A percentile compares a stretch with the other conserved stretches of the same genome.
These are phyloP conservation scores for Drosophila sulfurigaster DNA, from an alignment of 1,140 invertebrate genomes.

Conservation along the genomic window DNA sequence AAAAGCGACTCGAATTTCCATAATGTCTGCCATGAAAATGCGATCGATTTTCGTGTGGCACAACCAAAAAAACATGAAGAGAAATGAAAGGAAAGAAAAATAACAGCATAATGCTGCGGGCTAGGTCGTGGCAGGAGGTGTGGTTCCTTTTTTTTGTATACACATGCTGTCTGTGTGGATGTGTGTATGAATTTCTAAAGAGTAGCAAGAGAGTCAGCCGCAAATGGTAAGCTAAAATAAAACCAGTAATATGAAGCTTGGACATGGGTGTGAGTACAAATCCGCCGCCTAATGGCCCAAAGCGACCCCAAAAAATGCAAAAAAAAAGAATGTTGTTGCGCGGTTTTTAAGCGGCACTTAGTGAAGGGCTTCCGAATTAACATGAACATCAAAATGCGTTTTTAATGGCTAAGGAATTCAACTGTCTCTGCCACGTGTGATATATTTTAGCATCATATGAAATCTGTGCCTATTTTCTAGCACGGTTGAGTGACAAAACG, in stretches of 20 bases:
- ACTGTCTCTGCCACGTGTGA: neutral
- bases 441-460: constrained; percentile 5
- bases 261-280: constrained; percentile 33
- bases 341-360: constrained; percentile 52
- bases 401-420: constrained; percentile 64
- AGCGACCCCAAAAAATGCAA: constrained; percentile 21
- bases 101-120: constrained; percentile 71
- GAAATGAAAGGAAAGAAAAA: constrained; percentile 35
- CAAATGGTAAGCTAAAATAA: constrained; percentile 59
- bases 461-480: constrained; percentile 32
- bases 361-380: constrained; percentile 59
- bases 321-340: constrained; percentile 19
- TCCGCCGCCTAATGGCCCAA: constrained; percentile 44
- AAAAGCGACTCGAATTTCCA: constrained; percentile 81
- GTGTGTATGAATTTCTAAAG: constrained; percentile 71
- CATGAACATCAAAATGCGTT: constrained; percentile 64
- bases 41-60: constrained; percentile 77
- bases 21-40: constrained; percentile 83
- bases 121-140: constrained; percentile 6
- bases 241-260: constrained; percentile 64
- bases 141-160: constrained; percentile 2
- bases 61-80: constrained; percentile 14
- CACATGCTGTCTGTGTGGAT: constrained; percentile 36
- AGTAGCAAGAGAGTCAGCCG: constrained; percentile 52
- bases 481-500: constrained; percentile 51